These are phyloP conservation scores for Scleropages formosus DNA, from an alignment of 2,797 vertebrate species.

Conservation along the genomic window DNA sequence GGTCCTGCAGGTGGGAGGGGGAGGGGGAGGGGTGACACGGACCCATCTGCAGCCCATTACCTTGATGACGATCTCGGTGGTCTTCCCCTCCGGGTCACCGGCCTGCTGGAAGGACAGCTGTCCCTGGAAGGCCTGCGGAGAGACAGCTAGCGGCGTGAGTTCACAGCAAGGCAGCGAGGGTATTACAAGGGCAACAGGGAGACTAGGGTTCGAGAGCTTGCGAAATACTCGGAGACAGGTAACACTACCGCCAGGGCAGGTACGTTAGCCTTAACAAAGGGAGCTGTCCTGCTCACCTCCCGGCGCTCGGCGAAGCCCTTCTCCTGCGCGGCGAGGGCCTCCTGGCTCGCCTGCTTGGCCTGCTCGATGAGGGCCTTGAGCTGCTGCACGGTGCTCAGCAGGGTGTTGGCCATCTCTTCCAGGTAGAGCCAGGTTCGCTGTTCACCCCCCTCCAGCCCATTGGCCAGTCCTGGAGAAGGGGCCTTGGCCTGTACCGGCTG, in stretches of 20 bases:
- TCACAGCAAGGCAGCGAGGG: neutral
- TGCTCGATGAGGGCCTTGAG: constrained; percentile 89
- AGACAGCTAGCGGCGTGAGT: neutral
- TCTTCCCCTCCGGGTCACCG: constrained; percentile 66
- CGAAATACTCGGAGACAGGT: neutral
- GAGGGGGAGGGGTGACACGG: neutral
- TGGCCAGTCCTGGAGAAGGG: constrained; percentile 51
- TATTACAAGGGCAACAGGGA: neutral
- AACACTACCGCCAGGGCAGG: neutral
- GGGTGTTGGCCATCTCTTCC: constrained; percentile 87
- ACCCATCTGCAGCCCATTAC: constrained; percentile 41
- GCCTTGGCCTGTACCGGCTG: constrained; percentile 65
- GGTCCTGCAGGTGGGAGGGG: neutral
- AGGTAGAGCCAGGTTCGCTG: constrained; percentile 85
- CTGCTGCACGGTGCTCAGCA: constrained; percentile 87
- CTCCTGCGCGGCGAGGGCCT: constrained; percentile 58
- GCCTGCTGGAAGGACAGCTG: constrained; percentile 62
- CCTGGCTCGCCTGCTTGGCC: constrained; percentile 75
- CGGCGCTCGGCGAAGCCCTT: constrained; percentile 68
- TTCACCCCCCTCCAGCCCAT: constrained; percentile 71
- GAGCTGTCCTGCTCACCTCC: constrained; percentile 72
- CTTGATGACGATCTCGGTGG: constrained; percentile 66
- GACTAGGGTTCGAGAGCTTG: neutral
- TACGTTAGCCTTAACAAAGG: neutral
- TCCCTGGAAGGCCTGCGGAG: constrained; percentile 50